Base-by-base conservation (phyloP, 2,113 vertebrate species). In the Dissostichus mawsoni region DNA sequence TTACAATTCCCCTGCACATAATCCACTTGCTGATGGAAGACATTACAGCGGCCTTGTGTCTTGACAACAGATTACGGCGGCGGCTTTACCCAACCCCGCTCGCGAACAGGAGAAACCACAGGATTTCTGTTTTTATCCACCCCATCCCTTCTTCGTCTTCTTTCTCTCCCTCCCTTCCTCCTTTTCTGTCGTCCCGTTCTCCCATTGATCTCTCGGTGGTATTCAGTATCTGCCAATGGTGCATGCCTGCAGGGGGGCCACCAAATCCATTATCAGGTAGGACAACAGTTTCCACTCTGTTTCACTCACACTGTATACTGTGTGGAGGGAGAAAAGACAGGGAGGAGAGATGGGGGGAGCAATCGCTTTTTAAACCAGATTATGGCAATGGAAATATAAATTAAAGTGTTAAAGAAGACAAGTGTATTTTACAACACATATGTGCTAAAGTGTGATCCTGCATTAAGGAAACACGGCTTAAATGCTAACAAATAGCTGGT, bases 201-300 rank as follows among this genome's bases (percentile, higher is more conserved):
- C 74, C 89, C 93, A 94, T 95, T 94, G 94, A 95, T 95, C 91
- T 89, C 83, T 81, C 86, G 62, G 86, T 87, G 82, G 93, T 87
- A 94, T 95, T 95, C 94, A 95, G 87, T 90, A 94, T 93, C 92
- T 95, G 95, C 94, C 94, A 95, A 93, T 92, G 89, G 88, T 90
- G 92, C 81, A 92, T 95, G 95, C 94, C 95, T 94, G 87, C 93
- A 95, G 94, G 94, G 94, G 84, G 90, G 90, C 84, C 88, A 91
- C 93, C 87, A 94, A 96, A 95, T 95, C 94, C 94, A 94, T 95
- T 95, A 95, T 95, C 94, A 96, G 95, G 93, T 95, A 93, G 88
- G 94, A 94, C 94, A 95, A 94, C 93, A 93, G 94, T 93, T 93
- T 94, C 90, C 92, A 93, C 88, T 86, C 84, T 92, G 85, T 92